phyloP scores from a whole-genome alignment of 64 coral and sea anemone species.

The Dendrophyllia cribrosa region DNA sequence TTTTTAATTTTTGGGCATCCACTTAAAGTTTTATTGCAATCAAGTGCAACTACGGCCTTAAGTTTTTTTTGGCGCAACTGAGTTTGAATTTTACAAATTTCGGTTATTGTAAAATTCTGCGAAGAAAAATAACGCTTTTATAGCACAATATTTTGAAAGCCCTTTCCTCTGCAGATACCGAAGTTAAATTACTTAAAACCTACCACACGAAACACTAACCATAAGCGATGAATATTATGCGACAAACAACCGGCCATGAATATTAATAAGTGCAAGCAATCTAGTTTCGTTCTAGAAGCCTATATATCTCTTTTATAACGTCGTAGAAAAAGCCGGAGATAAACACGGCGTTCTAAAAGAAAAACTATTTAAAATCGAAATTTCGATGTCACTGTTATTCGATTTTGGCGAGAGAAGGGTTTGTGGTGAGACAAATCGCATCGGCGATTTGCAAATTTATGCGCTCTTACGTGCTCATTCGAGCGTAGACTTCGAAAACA shows the following conservation, averaged over 20 bases:
- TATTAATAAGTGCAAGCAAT: constrained; percentile 42
- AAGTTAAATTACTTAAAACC: constrained; percentile 12
- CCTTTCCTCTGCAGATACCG: neutral
- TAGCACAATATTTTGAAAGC: neutral
- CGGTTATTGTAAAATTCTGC: neutral
- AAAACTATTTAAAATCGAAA: neutral
- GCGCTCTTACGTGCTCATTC: constrained; percentile 63
- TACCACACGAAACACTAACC: neutral
- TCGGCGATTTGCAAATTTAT: constrained; percentile 67
- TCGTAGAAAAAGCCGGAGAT: neutral
- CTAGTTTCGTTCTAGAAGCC: neutral
- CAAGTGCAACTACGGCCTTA: too few species aligned
- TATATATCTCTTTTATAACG: constrained; percentile 13
- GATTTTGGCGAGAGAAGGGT: neutral
- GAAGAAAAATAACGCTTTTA: neutral
- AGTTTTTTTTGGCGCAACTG: neutral
- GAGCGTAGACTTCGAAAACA: constrained; percentile 81
- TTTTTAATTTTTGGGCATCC: neutral
- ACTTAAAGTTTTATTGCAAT: too few species aligned
- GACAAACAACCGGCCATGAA: constrained; percentile 43
- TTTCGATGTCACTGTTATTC: neutral
- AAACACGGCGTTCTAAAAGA: too few species aligned
- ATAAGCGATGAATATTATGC: constrained; percentile 8
- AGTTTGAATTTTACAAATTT: neutral
- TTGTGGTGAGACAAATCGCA: constrained; percentile 4